A percentile compares a stretch with the other conserved stretches of the same genome.
phyloP scores from a whole-genome alignment of 2,113 vertebrate genomes.

The Larimichthys crocea region DNA sequence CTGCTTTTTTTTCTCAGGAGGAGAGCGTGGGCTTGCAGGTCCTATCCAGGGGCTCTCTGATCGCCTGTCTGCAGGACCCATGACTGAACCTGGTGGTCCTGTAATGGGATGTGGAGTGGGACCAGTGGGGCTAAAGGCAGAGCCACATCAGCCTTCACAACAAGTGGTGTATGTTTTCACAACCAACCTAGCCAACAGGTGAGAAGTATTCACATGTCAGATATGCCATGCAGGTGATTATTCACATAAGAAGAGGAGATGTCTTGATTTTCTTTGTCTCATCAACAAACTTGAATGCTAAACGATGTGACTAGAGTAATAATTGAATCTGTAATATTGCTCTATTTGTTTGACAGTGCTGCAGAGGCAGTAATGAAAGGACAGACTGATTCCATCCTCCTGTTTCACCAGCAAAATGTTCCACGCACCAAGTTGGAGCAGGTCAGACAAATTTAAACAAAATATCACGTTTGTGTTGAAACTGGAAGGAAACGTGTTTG shows the following conservation, averaged over 20 bases:
- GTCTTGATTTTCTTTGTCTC: neutral
- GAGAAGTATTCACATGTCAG: slow-evolving; percentile 55
- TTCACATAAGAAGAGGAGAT: neutral
- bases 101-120: slow-evolving; percentile 78
- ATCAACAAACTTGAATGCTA: neutral
- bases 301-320: neutral
- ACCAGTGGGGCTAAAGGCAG: slow-evolving; percentile 79
- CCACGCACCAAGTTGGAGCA: slow-evolving; percentile 93
- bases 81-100: slow-evolving; percentile 83
- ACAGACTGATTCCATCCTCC: slow-evolving; percentile 92
- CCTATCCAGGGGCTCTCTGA: slow-evolving; percentile 87
- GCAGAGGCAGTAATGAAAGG: slow-evolving; percentile 96
- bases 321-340: neutral
- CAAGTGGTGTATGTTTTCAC: slow-evolving; percentile 97
- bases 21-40: slow-evolving; percentile 87
- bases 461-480: neutral
- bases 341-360: slow-evolving; percentile 84
- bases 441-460: slow-evolving; percentile 79
- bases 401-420: slow-evolving; percentile 97
- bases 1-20: slow-evolving; percentile 78
- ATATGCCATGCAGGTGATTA: neutral
- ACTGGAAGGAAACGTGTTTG: slow-evolving; percentile 4
- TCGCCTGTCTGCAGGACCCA: slow-evolving; percentile 83
- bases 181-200: slow-evolving; percentile 97
- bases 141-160: slow-evolving; percentile 84